Conservation (phyloP, 2,113 vertebrate genomes). For the Coracopsis vasa region DNA sequence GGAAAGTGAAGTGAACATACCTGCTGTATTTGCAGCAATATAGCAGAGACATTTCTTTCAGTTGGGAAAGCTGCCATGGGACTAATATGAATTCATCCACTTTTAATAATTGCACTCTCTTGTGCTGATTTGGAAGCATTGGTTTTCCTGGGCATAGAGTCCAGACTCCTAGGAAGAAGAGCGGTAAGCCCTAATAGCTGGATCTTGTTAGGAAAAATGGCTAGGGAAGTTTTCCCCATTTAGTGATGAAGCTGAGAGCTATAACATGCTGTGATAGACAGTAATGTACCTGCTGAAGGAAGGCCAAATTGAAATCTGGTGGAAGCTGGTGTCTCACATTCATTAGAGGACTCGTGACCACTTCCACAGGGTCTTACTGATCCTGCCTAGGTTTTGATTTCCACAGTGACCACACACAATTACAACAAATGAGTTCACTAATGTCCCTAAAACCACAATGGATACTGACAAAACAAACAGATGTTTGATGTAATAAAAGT, state of each 20-base stretch:
- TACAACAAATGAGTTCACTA: neutral
- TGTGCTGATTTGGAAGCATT: neutral
- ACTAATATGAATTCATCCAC: neutral
- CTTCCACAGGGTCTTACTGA: neutral
- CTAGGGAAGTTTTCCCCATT: neutral
- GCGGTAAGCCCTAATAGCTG: neutral
- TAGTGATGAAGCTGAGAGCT: neutral
- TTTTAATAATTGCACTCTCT: neutral
- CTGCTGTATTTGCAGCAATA: neutral
- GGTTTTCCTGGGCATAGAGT: neutral
- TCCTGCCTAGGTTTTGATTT: neutral
- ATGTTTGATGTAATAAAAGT: neutral
- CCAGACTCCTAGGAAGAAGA: neutral
- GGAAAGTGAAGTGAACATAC: neutral
- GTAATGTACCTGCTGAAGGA: neutral
- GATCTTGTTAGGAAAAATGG: neutral
- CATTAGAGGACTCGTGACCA: fast-evolving
- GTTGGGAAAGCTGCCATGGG: neutral
- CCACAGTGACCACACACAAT: neutral
- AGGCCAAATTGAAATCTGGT: neutral
- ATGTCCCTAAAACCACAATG: neutral
- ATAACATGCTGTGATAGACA: neutral
- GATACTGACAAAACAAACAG: neutral
- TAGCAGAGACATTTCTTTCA: neutral
- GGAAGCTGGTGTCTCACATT: neutral